Percentiles rank a stretch among this genome's conserved stretches.
Evolutionary conservation across 35 echinoderm and acorn worm species (phyloP).

Genomic region (Eucidaris tribuloides): DNA sequence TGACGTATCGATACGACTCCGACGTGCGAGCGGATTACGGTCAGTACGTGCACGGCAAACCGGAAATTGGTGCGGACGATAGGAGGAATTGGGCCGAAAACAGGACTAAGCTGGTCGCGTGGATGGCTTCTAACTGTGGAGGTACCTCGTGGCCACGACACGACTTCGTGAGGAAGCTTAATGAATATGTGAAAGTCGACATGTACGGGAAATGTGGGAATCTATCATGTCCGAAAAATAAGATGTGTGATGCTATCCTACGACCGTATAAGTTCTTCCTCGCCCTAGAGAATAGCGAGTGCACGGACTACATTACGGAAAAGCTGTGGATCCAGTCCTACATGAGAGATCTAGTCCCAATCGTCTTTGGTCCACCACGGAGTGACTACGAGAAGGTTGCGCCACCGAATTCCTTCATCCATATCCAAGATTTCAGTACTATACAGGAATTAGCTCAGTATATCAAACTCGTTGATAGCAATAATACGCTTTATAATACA

Average conservation of each 20-base stretch:
- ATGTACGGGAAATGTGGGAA: conserved; percentile 61
- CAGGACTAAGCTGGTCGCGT: conserved; percentile 33
- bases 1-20: conserved; percentile 46
- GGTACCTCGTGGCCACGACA: conserved; percentile 39
- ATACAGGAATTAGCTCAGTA: conserved; percentile 26
- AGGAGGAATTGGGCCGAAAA: neutral
- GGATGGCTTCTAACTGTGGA: conserved; percentile 74
- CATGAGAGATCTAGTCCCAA: conserved; percentile 26
- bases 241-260: neutral
- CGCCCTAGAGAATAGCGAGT: conserved; percentile 54
- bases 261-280: conserved; percentile 44
- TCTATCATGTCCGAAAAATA: conserved; percentile 1
- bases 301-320: conserved; percentile 63
- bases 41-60: conserved; percentile 18
- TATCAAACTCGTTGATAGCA: conserved; percentile 28
- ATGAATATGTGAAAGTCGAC: conserved; percentile 36
- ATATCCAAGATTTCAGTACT: conserved; percentile 58
- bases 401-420: conserved; percentile 69
- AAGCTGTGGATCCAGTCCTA: conserved; percentile 63
- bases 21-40: conserved; percentile 70
- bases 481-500: conserved; percentile 41
- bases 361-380: conserved; percentile 49
- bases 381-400: conserved; percentile 49
- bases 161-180: conserved; percentile 38
- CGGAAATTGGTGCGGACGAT: neutral